phyloP scores from a whole-genome alignment of 2,113 vertebrate genomes.

The Rhinogobius similis region DNA sequence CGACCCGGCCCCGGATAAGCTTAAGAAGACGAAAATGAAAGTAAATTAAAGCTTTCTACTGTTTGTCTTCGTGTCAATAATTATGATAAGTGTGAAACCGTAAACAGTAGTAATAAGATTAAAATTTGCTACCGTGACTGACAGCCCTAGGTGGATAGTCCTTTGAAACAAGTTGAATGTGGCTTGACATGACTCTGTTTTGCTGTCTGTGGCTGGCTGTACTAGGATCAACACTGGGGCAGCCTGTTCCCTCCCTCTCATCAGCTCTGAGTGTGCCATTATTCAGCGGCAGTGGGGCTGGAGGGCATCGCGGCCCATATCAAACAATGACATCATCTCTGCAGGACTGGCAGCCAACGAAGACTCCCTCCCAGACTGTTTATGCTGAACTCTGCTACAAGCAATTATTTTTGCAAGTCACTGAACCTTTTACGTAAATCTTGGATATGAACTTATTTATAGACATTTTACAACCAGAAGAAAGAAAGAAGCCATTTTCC shows the following conservation, averaged over 20 bases:
- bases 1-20: no score
- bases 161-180: no score
- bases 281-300: slow-evolving; percentile 35
- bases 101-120: no score
- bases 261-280: slow-evolving; percentile 52
- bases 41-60: no score
- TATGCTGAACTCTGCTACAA: slow-evolving; percentile 17
- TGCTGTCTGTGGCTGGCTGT: slow-evolving; percentile 39
- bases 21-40: no score
- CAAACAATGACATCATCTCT: slow-evolving; percentile 77
- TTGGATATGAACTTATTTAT: no score
- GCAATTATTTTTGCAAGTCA: slow-evolving; percentile 14
- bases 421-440: not conserved
- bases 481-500: no score
- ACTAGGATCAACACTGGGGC: slow-evolving; percentile 35
- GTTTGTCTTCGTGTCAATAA: no score
- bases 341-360: slow-evolving; percentile 64
- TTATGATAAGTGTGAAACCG: no score
- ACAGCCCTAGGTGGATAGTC: no score
- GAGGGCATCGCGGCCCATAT: slow-evolving; percentile 15
- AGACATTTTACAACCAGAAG: no score
- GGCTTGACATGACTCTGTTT: not conserved
- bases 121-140: no score
- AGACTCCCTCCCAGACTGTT: slow-evolving; percentile 27
- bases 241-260: slow-evolving; percentile 15